These are phyloP conservation scores for Grapholita molesta DNA, from an alignment of 1,140 invertebrate genomes.

Conservation along the genomic window DNA sequence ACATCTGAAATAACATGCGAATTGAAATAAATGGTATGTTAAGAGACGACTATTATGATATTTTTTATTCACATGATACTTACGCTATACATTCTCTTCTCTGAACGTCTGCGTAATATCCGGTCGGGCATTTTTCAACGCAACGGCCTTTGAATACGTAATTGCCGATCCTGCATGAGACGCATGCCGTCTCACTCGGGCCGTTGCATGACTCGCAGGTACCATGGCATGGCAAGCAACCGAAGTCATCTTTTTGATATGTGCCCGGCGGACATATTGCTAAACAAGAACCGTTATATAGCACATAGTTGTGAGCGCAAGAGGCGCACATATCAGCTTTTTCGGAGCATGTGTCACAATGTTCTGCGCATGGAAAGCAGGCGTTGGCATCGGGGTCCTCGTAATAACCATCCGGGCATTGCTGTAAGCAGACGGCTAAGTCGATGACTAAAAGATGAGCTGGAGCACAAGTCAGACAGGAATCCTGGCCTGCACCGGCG, in stretches of 20 bases:
- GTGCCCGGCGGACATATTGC: constrained; percentile 88
- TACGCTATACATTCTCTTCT: constrained; percentile 83
- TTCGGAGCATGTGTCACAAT: constrained; percentile 89
- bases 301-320: constrained; percentile 88
- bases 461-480: constrained; percentile 88
- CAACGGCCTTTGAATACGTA: constrained; percentile 83
- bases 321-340: constrained; percentile 88
- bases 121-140: constrained; percentile 82
- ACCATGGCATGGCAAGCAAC: constrained; percentile 86
- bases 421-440: constrained; percentile 88
- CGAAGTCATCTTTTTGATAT: constrained; percentile 87
- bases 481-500: constrained; percentile 89
- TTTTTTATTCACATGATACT: constrained; percentile 35
- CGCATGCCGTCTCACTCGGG: constrained; percentile 85
- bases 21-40: constrained; percentile 24
- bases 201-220: constrained; percentile 91
- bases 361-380: constrained; percentile 85
- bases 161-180: constrained; percentile 84
- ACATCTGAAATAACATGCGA: constrained; percentile 76
- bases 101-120: constrained; percentile 85
- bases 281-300: constrained; percentile 88
- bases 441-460: constrained; percentile 88
- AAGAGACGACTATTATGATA: constrained; percentile 23
- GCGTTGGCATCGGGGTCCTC: constrained; percentile 84
- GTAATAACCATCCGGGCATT: constrained; percentile 91